Base-by-base conservation (phyloP, 2,888 invertebrate species). In the Drosophila gaucha region DNA sequence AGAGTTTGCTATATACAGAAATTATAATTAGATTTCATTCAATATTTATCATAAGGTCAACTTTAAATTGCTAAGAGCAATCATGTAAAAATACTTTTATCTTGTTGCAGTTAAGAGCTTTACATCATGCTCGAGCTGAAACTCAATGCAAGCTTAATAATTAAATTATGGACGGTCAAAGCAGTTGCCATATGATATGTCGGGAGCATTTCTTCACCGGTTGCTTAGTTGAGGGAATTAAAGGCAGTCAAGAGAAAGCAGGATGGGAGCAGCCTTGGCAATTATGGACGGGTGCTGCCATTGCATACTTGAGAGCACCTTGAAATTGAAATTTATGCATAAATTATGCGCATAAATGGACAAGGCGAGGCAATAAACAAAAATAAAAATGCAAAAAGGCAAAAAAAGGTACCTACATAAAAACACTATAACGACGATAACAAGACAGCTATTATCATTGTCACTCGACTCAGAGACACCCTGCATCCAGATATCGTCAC, bases 341-440 rank as follows among this genome's bases (percentile, higher is more conserved):
- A 83, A 83, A 78, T 83, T 86, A 86, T 83, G 83, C 82, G 73
- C 79, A 75, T 85, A 84, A 82, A 82, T 84, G 86, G 86, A 83
- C 80, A 74, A 60, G 70, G 56, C 64, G 22, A 64, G 59, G 84
- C 84, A 80, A 86, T 82, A 83, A 86, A 86, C 80, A 83, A 86
- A 74, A 79, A 70, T 57, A 66, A 64, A 75, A 66, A 60, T 59
- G 43, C 39, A 30, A 62, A 55, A 22, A 52, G n/a, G 14, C 30
- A 59, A 46, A 46, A 41, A 30, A 20, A 36, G 28, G 44, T 28
- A 28, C 28, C 35, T 28, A 18, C 28, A 36, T 6, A 38, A 41
- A 43, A 41, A 41, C 43, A 44, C 12, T 12, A 43, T 24, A 58
- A 43, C 39, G 31, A 58, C 9, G 35, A 56, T 31, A 47, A 47